These are phyloP conservation scores for Galeopsomyia nigrocyanea DNA, from an alignment of 2,888 invertebrate genomes.

Conservation along the genomic window DNA sequence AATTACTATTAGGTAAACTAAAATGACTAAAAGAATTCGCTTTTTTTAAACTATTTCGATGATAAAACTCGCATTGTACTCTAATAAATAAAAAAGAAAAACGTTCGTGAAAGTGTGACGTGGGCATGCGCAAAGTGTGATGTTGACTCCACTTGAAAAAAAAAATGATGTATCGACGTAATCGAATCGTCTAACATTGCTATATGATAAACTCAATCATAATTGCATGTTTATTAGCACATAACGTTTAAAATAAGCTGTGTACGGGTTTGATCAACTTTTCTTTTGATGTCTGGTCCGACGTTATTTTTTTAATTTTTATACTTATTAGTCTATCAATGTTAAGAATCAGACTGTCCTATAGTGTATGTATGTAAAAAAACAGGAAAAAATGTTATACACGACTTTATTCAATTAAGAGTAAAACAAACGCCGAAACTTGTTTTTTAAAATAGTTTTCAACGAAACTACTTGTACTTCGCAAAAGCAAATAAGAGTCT, in stretches of 20 bases:
- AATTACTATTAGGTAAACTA: conserved; percentile 1
- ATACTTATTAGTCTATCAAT: conserved; percentile 41
- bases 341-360: conserved; percentile 39
- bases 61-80: conserved; percentile 42
- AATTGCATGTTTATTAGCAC: conserved; percentile 55
- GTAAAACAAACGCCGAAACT: conserved; percentile 24
- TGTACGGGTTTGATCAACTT: conserved; percentile 47
- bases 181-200: conserved; percentile 52
- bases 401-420: conserved; percentile 38
- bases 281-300: conserved; percentile 38
- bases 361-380: conserved; percentile 38
- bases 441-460: conserved; percentile 35
- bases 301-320: conserved; percentile 45
- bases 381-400: conserved; percentile 28
- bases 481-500: conserved; percentile 21
- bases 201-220: conserved; percentile 52
- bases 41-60: conserved; percentile 36
- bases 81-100: conserved; percentile 30
- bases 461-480: conserved; percentile 30
- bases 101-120: conserved; percentile 32
- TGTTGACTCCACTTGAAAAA: conserved; percentile 24
- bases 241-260: conserved; percentile 52
- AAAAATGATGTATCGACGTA: conserved; percentile 47
- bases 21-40: conserved; percentile 17
- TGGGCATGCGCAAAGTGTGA: conserved; percentile 24